phyloP scores from a whole-genome alignment of 1,140 invertebrate genomes.

The Leptonema lineaticorne region DNA sequence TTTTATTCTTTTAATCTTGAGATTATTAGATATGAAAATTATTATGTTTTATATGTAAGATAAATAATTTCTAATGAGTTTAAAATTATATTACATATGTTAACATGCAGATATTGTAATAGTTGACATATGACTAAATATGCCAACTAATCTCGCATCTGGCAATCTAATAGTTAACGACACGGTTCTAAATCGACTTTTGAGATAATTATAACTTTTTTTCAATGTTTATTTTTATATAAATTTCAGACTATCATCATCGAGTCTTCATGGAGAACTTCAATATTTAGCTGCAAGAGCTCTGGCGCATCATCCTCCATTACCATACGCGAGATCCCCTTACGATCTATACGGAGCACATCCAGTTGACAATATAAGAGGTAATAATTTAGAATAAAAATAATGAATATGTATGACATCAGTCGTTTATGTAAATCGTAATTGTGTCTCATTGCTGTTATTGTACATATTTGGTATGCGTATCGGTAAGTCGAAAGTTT shows the following conservation, averaged over 20 bases:
- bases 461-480: slow-evolving; percentile 8
- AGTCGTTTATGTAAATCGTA: background rate
- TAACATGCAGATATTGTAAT: too few species aligned
- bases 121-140: too few species aligned
- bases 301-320: slow-evolving; percentile 36
- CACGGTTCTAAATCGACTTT: too few species aligned
- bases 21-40: too few species aligned
- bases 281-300: slow-evolving; percentile 57
- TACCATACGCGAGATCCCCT: slow-evolving; percentile 36
- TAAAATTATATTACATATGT: too few species aligned
- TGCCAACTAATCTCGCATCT: too few species aligned
- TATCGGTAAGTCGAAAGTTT: slow-evolving; percentile 42
- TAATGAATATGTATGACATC: background rate
- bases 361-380: slow-evolving; percentile 36
- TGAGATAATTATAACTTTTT: too few species aligned
- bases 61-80: too few species aligned
- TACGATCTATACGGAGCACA: slow-evolving; percentile 39
- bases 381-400: slow-evolving; percentile 21
- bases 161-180: too few species aligned
- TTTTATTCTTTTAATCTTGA: too few species aligned
- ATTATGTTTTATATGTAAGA: too few species aligned
- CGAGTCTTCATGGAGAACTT: slow-evolving; percentile 60
- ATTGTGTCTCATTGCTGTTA: background rate
- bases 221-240: slow-evolving; percentile 3
- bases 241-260: slow-evolving; percentile 49